These are phyloP conservation scores for Homarus americanus DNA, from an alignment of 1,140 invertebrate genomes.

Conservation along the genomic window DNA sequence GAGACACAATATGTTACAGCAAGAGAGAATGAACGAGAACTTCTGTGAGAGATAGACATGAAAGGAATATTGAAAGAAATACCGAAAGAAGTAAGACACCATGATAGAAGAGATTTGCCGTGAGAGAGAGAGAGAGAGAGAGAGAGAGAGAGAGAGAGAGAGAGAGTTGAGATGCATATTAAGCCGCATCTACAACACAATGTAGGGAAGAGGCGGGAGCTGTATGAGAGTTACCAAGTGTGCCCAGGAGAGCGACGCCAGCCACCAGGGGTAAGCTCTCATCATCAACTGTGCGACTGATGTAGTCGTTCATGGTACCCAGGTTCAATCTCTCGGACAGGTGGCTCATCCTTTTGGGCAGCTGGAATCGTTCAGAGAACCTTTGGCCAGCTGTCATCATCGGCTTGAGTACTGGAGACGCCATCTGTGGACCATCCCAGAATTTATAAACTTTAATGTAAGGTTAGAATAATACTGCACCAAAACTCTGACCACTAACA, in stretches of 20 bases:
- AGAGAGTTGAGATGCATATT: background rate
- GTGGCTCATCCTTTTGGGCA: slow-evolving; percentile 23
- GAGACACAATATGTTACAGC: too few species aligned
- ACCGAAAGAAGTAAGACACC: too few species aligned
- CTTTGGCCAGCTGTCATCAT: slow-evolving; percentile 47
- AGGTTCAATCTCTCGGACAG: slow-evolving; percentile 27
- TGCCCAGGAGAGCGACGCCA: slow-evolving; percentile 28
- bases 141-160: background rate
- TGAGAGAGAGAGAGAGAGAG: too few species aligned
- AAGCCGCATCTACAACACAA: background rate
- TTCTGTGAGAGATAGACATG: too few species aligned
- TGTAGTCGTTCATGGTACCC: slow-evolving; percentile 50
- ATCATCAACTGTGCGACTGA: slow-evolving; percentile 42
- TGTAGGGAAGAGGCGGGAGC: background rate
- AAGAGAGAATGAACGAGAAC: too few species aligned
- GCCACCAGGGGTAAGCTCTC: slow-evolving; percentile 50
- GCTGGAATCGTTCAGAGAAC: slow-evolving; percentile 38
- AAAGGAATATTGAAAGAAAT: too few species aligned
- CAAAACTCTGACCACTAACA: too few species aligned
- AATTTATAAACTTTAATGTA: too few species aligned
- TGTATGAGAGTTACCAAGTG: slow-evolving; percentile 18
- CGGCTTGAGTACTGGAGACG: slow-evolving; percentile 37
- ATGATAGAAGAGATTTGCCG: too few species aligned
- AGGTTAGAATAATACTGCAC: too few species aligned
- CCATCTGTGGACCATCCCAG: slow-evolving; percentile 16